These are phyloP conservation scores for Blera fallax DNA, from an alignment of 2,888 invertebrate genomes.

Conservation along the genomic window DNA sequence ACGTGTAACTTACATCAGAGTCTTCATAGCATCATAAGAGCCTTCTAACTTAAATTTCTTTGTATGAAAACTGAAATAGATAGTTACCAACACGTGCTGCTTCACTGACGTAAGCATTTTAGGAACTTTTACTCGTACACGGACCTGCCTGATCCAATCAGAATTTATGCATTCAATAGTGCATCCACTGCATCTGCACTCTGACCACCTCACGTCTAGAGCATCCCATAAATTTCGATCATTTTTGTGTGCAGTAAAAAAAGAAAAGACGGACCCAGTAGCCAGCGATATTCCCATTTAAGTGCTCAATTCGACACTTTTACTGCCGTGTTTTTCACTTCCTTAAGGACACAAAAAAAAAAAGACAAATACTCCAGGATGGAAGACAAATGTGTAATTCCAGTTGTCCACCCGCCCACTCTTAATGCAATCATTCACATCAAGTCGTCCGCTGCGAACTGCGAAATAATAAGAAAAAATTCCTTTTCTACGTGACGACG, in stretches of 20 bases:
- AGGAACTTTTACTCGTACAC: too few relatives aligned
- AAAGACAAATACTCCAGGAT: conserved; percentile 18
- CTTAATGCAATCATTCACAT: conserved; percentile 32
- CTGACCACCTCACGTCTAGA: conserved; percentile 8
- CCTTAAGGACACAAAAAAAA: conserved; percentile 7
- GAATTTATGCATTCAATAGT: background rate
- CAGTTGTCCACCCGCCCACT: background rate
- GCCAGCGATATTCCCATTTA: conserved; percentile 28
- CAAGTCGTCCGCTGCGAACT: conserved; percentile 53
- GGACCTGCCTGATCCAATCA: conserved; percentile 45
- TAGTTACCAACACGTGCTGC: background rate
- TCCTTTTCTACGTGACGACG: conserved; percentile 69
- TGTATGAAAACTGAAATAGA: too few relatives aligned
- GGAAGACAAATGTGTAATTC: background rate
- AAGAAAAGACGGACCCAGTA: conserved; percentile 24
- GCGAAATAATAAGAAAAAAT: conserved; percentile 70
- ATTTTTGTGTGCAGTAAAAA: conserved; percentile 7
- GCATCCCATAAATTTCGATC: conserved; percentile 39
- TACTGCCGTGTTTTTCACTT: conserved; percentile 18
- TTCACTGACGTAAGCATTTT: background rate
- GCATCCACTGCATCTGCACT: conserved; percentile 4
- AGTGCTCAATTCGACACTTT: conserved; percentile 52
- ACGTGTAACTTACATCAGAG: too few relatives aligned
- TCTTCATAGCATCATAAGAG: too few relatives aligned
- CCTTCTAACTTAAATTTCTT: too few relatives aligned